Percentiles rank a stretch among this genome's conserved stretches.
phyloP scores from a whole-genome alignment of 2,888 invertebrate genomes.

The Epirrita christyi region DNA sequence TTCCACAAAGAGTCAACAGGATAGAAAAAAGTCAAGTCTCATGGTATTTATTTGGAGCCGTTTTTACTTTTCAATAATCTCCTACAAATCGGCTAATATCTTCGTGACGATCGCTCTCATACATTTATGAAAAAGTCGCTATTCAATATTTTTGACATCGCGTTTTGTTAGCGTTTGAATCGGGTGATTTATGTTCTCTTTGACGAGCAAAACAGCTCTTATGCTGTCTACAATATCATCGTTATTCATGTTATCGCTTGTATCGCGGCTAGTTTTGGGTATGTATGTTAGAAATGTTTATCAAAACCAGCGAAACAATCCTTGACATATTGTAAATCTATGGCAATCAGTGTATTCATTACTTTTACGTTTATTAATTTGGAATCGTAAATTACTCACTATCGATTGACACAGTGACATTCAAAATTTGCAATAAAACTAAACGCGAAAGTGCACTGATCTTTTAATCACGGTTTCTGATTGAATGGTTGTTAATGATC shows the following conservation, averaged over 20 bases:
- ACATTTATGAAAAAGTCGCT: conserved; percentile 54
- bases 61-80: conserved; percentile 68
- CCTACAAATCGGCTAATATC: conserved; percentile 61
- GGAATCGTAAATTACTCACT: conserved; percentile 5
- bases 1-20: conserved; percentile 61
- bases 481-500: conserved; percentile 76
- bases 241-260: conserved; percentile 23
- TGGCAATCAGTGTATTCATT: conserved; percentile 10
- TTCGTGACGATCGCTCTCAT: conserved; percentile 57
- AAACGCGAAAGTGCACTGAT: conserved; percentile 47
- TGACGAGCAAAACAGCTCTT: conserved; percentile 35
- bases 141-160: conserved; percentile 63
- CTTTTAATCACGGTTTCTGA: conserved; percentile 75
- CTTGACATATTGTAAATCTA: conserved; percentile 21
- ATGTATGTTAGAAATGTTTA: conserved; percentile 25
- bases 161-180: conserved; percentile 58
- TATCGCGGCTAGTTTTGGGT: conserved; percentile 17
- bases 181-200: conserved; percentile 66
- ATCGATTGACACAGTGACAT: conserved; percentile 44
- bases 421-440: conserved; percentile 37
- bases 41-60: conserved; percentile 60
- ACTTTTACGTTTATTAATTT: conserved; percentile 6
- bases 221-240: conserved; percentile 15
- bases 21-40: conserved; percentile 59
- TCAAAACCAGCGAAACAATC: neutral